Evolutionary conservation across 2,888 invertebrate species (phyloP).

Genomic region (Eupithecia centaureata): DNA sequence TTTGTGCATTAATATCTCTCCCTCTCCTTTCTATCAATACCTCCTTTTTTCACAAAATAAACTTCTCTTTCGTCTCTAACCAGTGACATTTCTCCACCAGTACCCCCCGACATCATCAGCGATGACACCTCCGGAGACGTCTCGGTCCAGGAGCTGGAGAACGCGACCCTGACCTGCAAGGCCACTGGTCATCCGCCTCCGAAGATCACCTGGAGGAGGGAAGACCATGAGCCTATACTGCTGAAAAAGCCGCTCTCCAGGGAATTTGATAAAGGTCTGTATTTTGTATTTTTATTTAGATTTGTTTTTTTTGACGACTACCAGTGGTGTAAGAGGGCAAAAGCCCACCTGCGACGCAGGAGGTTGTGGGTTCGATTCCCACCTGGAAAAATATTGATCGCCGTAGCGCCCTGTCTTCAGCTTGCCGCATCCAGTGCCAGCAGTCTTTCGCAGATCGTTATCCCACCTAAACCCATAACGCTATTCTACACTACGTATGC

Average conservation of each 20-base stretch:
- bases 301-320: too few relatives aligned
- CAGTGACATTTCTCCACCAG: slow-evolving; percentile 70
- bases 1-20: too few relatives aligned
- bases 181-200: slow-evolving; percentile 93
- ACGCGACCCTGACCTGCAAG: slow-evolving; percentile 92
- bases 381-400: too few relatives aligned
- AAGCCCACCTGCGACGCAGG: too few relatives aligned
- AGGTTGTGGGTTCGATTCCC: too few relatives aligned
- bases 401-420: too few relatives aligned
- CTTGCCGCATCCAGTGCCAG: too few relatives aligned
- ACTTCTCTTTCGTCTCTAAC: background rate
- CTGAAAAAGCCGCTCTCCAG: slow-evolving; percentile 81
- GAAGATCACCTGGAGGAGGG: slow-evolving; percentile 92
- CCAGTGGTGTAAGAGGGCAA: too few relatives aligned
- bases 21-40: too few relatives aligned
- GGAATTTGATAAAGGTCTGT: slow-evolving; percentile 76
- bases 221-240: slow-evolving; percentile 87
- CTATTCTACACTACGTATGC: too few relatives aligned
- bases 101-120: slow-evolving; percentile 91
- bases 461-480: too few relatives aligned
- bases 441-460: too few relatives aligned
- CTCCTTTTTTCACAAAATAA: background rate
- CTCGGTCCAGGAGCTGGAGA: slow-evolving; percentile 92
- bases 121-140: slow-evolving; percentile 91
- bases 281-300: background rate